These are phyloP conservation scores for Tetrapedia diversipes DNA, from an alignment of 2,888 invertebrate genomes.

Conservation along the genomic window DNA sequence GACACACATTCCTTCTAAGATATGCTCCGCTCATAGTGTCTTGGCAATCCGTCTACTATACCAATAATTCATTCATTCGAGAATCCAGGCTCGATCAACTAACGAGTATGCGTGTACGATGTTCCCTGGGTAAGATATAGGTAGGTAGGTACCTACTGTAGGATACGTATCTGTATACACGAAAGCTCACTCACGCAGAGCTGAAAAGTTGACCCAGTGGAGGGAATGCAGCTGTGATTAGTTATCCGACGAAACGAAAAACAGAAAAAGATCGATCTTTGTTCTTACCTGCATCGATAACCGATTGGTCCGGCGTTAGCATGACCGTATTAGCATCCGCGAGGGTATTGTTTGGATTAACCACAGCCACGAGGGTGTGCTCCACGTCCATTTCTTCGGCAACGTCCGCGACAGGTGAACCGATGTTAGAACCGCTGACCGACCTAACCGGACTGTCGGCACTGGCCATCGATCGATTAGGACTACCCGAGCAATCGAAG, in stretches of 20 bases:
- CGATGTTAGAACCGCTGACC: constrained; percentile 77
- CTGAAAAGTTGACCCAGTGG: too few species aligned
- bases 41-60: neutral
- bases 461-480: constrained; percentile 74
- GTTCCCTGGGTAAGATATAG: too few species aligned
- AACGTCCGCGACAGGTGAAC: constrained; percentile 75
- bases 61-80: constrained; percentile 2
- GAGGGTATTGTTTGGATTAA: constrained; percentile 68
- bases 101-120: too few species aligned
- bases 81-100: neutral
- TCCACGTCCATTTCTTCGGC: constrained; percentile 75
- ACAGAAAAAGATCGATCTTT: too few species aligned
- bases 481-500: constrained; percentile 75
- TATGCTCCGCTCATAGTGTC: constrained; percentile 5
- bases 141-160: too few species aligned
- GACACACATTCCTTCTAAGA: constrained; percentile 35
- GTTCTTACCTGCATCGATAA: constrained; percentile 46
- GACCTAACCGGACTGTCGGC: constrained; percentile 74
- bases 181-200: too few species aligned
- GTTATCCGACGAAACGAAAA: neutral
- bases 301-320: constrained; percentile 45
- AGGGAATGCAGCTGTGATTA: too few species aligned
- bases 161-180: too few species aligned
- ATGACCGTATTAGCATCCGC: constrained; percentile 34
- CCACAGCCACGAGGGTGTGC: constrained; percentile 73